Evolutionary conservation across 1,140 invertebrate species (phyloP), one percentile per base, ranked within the genome.

Genomic region (Ruditapes philippinarum): DNA sequence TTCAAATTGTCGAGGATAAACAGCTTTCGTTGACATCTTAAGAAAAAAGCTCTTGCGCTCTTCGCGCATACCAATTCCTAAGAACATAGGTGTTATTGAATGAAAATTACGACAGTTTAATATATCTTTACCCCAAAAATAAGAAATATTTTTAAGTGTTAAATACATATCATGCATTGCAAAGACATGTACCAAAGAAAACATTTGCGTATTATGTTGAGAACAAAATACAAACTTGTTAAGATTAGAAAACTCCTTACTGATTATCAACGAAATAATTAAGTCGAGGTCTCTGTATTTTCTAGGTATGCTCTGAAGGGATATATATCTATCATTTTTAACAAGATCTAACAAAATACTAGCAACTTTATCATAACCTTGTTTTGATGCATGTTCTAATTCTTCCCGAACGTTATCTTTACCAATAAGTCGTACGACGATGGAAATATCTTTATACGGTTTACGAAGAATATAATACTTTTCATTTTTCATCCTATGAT

Each of bases 91-190:
- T 4, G 57, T 62, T 28, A 62, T 28, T 28, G 25, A 62, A 62
- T 62, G 57, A 28, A 62, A 62, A 62, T 62, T 62, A 4, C 19
- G 25, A 62, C 57, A 62, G n/a, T 62, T 62, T 28, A 62, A 62
- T 28, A 62, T 14, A n/a, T 62, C 57, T 62, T 25, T 28, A 9
- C 57, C 57, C 5, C 9, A 62, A 62, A 62, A 62, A 5, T 25
- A 5, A 11, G 57, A 62, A 62, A 62, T 62, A 62, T 62, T 62
- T 28, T 5, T 28, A 62, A 62, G 57, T 9, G 57, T 62, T 9
- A 62, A 14, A 62, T n/a, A 62, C 57, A 62, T 62, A n/a, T n/a
- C n/a, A n/a, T 62, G 57, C 57, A 62, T 62, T 62, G 57, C 57
- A 28, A n/a, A 19, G 2, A 28, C 28, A 62, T 62, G 57, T 7